Evolutionary conservation across 2,888 invertebrate species (phyloP), one percentile per base, ranked within the genome.

Genomic region (Brachyopa scutellaris): DNA sequence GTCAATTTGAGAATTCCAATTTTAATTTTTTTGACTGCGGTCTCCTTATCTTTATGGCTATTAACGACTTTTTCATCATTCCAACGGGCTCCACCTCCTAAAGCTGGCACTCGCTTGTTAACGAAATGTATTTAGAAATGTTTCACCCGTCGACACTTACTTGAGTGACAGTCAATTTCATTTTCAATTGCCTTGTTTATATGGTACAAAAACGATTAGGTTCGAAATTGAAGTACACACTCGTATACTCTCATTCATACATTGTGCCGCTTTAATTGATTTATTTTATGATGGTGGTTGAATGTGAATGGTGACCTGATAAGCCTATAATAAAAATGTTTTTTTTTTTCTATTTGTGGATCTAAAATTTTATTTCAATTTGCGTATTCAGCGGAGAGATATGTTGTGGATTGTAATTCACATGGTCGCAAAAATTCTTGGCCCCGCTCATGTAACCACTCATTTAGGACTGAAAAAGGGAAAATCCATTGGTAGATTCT

Each of bases 361-460:
- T 26, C n/a, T 26, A 26, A 3, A 26, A 26, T 26, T 26, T 6
- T 26, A 26, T 26, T 26, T 26, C 7, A 15, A 11, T 51, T 9
- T 53, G 1, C 19, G 21, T 36, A 70, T 15, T 8, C 29, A 1
- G 13, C 33, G 4, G 49, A 57, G 8, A 51, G 31, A n/a, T 21
- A 1, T 45, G 33, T 8, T 1, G 23, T 49, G 38, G 89, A 88
- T 76, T 91, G 90, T 64, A 91, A 85, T 9, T 90, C 91, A 85
- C 92, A 93, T 0, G 92, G 92, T 87, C 92, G 88, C 64, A 88
- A 88, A 87, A 95, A 95, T 89, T 96, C 96, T 90, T 96, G 96
- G 19, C 95, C 96, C 85, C 92, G 88, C 88, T 96, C 96, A 88
- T 96, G 96, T 51, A 96, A 93, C 96, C 96, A 96, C 90, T 95